Percentiles rank a stretch among this genome's conserved stretches.
Evolutionary conservation across 1,140 invertebrate genomes (phyloP).

Genomic region (Prorops nasuta): DNA sequence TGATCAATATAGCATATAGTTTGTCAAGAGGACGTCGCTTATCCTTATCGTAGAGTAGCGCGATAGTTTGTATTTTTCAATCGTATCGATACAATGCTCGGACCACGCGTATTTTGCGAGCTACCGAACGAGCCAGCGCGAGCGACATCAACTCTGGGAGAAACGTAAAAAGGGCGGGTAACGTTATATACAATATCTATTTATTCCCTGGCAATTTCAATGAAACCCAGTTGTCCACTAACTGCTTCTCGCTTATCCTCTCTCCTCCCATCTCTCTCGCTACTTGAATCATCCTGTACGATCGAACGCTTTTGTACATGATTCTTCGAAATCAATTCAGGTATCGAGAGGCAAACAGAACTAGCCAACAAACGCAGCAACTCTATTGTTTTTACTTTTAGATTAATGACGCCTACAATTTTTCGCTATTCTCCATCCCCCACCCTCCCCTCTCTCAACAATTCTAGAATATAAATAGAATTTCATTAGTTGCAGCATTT

Average conservation of each 20-base stretch:
- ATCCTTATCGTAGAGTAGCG: slow-evolving; percentile 1
- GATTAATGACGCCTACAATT: no score
- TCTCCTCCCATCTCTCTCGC: neutral
- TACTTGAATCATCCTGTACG: no score
- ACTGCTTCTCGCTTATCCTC: neutral
- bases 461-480: no score
- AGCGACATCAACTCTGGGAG: slow-evolving; percentile 1
- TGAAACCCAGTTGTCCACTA: neutral
- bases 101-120: slow-evolving; percentile 14
- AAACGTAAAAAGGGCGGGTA: slow-evolving; percentile 29
- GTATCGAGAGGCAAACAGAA: no score
- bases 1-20: no score
- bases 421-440: no score
- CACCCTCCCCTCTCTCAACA: neutral
- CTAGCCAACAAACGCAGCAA: no score
- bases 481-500: no score
- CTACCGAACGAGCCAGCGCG: slow-evolving; percentile 4
- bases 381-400: no score
- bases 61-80: slow-evolving; percentile 16
- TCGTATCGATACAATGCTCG: slow-evolving; percentile 16
- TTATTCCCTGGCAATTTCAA: slow-evolving; percentile 29
- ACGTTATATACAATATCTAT: slow-evolving; percentile 29
- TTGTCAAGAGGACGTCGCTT: slow-evolving; percentile 3
- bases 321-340: no score
- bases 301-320: no score